Base-by-base conservation (phyloP, 1,140 invertebrate genomes). In the Achroia grisella region DNA sequence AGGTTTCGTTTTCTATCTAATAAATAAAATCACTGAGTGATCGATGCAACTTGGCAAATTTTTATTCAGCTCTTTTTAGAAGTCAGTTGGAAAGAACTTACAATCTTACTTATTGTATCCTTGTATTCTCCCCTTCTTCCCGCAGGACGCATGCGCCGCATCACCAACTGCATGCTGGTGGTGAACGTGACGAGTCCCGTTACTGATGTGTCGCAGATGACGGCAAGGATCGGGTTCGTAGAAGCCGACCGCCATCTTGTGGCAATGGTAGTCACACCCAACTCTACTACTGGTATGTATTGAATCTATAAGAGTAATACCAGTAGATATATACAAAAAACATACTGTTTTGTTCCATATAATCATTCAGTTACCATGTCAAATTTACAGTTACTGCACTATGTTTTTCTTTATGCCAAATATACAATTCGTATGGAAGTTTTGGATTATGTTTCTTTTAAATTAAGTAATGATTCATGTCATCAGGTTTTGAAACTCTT, bases 151-250 rank as follows among this genome's bases (percentile, higher is more conserved):
- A 87, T 91, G 40, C 88, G 87, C 28, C 88, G 88, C 36, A 80
- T 92, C 11, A 90, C 89, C 0, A 89, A 91, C 60, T 91, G 88
- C 56, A 91, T 90, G 89, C 61, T 93, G 2, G 78, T 86, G 11
- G 88, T 94, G 3, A 93, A 93, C 59, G 84, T 94, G 0, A 93
- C 91, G 1, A 93, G 92, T 1, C 91, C 92, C 0, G 75, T 91
- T 13, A 89, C 92, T 40, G 90, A 89, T 39, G 90, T 90, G 50
- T 81, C 89, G 0, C 88, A 84, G 2, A 86, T 92, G 8, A 86
- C 84, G 0, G 92, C 89, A n/a, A 83, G 90, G 15, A 91, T 94
- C 56, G 92, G 91, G 10, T 87, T 93, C 14, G 90, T 90, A 1
- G 91, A 93, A 37, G 80, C 82, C 23, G 89, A 93, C 34, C 87